phyloP scores from a whole-genome alignment of 1,140 invertebrate genomes.

The Heliconius himera region DNA sequence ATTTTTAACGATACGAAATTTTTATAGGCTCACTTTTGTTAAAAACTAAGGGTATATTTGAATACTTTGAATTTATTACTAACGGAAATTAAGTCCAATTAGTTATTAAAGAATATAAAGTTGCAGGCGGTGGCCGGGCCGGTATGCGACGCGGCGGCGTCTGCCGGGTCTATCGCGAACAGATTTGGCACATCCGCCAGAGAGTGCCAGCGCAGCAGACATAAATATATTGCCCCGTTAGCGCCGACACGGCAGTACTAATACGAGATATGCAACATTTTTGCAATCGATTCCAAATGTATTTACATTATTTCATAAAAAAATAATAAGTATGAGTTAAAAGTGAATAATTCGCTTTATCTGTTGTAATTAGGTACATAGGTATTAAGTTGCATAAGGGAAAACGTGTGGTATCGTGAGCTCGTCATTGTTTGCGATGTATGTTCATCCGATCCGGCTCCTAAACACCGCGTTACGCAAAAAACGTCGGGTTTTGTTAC shows the following conservation, averaged over 20 bases:
- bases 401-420: constrained; percentile 48
- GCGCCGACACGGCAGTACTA: constrained; percentile 50
- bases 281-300: background rate
- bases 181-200: constrained; percentile 78
- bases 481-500: constrained; percentile 67
- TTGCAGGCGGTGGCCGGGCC: constrained; percentile 68
- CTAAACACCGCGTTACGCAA: constrained; percentile 70
- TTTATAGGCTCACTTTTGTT: too few species aligned
- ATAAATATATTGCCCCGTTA: constrained; percentile 72
- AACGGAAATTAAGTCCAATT: background rate
- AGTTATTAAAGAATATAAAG: constrained; percentile 2
- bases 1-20: too few species aligned
- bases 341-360: background rate
- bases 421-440: constrained; percentile 62
- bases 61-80: too few species aligned
- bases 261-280: constrained; percentile 49
- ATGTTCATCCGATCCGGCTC: constrained; percentile 65
- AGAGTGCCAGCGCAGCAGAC: constrained; percentile 61
- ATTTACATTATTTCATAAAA: background rate
- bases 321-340: background rate
- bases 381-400: constrained; percentile 57
- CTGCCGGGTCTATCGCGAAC: constrained; percentile 74
- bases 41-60: too few species aligned
- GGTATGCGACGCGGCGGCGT: constrained; percentile 74
- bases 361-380: background rate